Evolutionary conservation across 2,888 invertebrate species (phyloP).

Genomic region (Watsonalla binaria): DNA sequence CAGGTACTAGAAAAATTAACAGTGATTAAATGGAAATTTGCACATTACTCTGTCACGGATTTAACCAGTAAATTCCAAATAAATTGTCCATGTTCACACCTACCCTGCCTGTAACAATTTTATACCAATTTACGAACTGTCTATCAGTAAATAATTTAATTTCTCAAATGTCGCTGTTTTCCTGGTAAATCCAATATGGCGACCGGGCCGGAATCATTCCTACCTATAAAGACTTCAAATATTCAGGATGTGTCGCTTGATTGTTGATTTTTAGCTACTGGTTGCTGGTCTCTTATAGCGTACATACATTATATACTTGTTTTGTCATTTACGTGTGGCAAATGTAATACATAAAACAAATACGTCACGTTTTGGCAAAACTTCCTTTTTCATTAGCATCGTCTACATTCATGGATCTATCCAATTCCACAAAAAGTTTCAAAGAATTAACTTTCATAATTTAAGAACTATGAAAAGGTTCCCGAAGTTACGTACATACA

Average conservation of each 20-base stretch:
- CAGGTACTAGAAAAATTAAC: no score
- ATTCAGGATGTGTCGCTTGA: constrained; percentile 15
- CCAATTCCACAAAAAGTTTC: no score
- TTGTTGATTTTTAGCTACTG: background rate
- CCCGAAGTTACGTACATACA: no score
- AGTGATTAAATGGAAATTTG: no score
- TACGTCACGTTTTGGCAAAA: no score
- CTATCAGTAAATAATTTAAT: constrained; percentile 26
- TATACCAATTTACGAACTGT: constrained; percentile 21
- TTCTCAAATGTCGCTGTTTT: constrained; percentile 29
- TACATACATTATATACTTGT: background rate
- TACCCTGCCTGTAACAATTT: constrained; percentile 10
- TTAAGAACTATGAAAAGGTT: no score
- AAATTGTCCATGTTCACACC: background rate
- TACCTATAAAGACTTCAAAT: constrained; percentile 32
- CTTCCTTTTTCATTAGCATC: no score
- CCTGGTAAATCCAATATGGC: constrained; percentile 34
- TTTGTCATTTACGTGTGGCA: background rate
- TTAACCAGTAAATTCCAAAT: no score
- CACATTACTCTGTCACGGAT: no score
- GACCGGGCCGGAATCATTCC: constrained; percentile 25
- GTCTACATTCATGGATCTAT: no score
- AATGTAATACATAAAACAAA: no score
- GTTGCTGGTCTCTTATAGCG: background rate
- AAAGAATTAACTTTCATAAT: no score